Evolutionary conservation across 1,140 invertebrate genomes (phyloP).

Genomic region (Sycophila sp.): DNA sequence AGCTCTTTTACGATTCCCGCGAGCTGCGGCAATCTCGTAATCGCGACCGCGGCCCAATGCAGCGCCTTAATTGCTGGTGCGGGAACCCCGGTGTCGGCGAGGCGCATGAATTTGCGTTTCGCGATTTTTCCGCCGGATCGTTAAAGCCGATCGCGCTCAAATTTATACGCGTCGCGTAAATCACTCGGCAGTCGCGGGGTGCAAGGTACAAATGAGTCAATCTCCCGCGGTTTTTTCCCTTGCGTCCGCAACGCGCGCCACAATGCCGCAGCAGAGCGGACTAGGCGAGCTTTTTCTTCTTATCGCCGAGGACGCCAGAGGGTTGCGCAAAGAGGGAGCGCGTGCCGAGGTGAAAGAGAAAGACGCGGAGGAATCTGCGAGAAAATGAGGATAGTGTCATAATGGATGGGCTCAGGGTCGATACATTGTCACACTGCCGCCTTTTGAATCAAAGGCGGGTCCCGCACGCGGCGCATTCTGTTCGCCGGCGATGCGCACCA

Average conservation of each 20-base stretch:
- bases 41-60: background rate
- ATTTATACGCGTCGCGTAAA: too few species aligned
- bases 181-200: too few species aligned
- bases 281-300: too few species aligned
- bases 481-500: conserved; percentile 11
- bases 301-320: background rate
- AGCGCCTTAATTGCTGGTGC: too few species aligned
- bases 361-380: conserved; percentile 21
- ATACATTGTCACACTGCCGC: conserved; percentile 29
- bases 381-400: conserved; percentile 29
- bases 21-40: background rate
- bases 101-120: too few species aligned
- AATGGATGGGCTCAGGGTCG: conserved; percentile 35
- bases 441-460: conserved; percentile 33
- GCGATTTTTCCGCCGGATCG: too few species aligned
- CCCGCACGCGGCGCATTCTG: conserved; percentile 29
- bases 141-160: too few species aligned
- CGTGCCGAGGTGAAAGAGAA: conserved; percentile 8
- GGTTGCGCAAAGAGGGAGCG: background rate
- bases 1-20: conserved; percentile 24
- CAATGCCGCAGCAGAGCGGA: too few species aligned
- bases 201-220: too few species aligned
- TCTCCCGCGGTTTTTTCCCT: too few species aligned
- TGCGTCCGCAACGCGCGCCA: too few species aligned
- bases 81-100: too few species aligned